phyloP scores from a whole-genome alignment of 2,888 invertebrate species.

The Drosophila subquinaria region DNA sequence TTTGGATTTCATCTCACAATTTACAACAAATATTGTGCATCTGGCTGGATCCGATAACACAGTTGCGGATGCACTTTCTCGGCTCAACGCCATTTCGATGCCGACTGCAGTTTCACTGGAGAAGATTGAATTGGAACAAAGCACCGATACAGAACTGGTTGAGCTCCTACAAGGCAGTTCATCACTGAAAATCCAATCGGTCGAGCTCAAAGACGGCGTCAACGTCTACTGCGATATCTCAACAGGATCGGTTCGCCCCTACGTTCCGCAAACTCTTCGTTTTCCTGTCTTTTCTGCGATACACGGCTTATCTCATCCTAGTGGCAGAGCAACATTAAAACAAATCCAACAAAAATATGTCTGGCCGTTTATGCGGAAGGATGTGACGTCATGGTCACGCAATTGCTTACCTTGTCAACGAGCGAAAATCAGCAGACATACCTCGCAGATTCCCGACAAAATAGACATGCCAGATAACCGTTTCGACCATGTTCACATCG shows the following conservation, averaged over 20 bases:
- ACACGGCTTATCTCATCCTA: neutral
- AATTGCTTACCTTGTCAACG: too few species aligned
- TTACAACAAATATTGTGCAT: neutral
- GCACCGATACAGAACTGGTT: neutral
- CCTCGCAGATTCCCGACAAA: neutral
- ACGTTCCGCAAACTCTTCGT: neutral
- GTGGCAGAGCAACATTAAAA: neutral
- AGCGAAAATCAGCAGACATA: neutral
- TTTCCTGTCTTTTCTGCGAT: neutral
- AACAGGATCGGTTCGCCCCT: neutral
- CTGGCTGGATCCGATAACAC: neutral
- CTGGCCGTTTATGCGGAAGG: neutral
- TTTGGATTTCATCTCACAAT: constrained; percentile 5
- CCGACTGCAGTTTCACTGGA: neutral
- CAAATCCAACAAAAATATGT: neutral
- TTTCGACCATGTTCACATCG: neutral
- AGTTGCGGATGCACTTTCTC: constrained; percentile 3
- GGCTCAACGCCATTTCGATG: neutral
- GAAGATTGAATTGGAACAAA: neutral
- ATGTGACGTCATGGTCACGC: neutral
- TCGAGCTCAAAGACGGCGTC: too few species aligned
- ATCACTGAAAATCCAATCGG: neutral
- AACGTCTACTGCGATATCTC: neutral
- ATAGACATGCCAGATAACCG: neutral
- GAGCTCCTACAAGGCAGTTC: neutral